Evolutionary conservation across 2,113 vertebrate species (phyloP).

Genomic region (Corynorhinus townsendii): DNA sequence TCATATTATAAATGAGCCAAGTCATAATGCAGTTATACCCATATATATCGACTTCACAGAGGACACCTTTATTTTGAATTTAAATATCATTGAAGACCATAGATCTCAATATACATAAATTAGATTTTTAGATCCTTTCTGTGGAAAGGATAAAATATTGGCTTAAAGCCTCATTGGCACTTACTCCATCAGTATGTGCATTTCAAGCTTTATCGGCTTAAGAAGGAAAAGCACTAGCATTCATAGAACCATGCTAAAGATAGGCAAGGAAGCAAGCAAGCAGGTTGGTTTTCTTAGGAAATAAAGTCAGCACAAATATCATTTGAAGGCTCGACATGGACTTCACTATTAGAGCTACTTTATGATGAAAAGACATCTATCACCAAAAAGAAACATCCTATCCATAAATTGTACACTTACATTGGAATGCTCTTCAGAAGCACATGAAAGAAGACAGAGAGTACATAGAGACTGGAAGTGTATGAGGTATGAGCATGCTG

Average conservation of each 20-base stretch:
- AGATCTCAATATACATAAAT: neutral
- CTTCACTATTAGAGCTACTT: neutral
- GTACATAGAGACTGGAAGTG: neutral
- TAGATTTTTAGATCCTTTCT: neutral
- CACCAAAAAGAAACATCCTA: neutral
- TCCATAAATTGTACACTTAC: neutral
- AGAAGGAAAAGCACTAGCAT: neutral
- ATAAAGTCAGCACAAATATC: neutral
- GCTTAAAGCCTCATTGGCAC: neutral
- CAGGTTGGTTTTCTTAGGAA: neutral
- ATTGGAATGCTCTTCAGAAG: neutral
- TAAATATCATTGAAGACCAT: neutral
- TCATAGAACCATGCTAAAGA: neutral
- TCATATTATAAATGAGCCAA: neutral
- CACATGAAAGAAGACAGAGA: neutral
- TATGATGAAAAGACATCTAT: neutral
- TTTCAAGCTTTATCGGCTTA: neutral
- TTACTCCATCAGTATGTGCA: neutral
- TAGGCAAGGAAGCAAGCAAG: neutral
- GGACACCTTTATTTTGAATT: slow-evolving; percentile 4
- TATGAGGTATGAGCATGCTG: neutral
- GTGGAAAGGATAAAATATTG: neutral
- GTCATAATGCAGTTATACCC: neutral
- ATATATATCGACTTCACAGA: neutral
- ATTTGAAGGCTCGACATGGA: neutral